A percentile compares a stretch with the other conserved stretches of the same genome.
Evolutionary conservation across 2,888 invertebrate species (phyloP).

Genomic region (Agrochola lychnidis): DNA sequence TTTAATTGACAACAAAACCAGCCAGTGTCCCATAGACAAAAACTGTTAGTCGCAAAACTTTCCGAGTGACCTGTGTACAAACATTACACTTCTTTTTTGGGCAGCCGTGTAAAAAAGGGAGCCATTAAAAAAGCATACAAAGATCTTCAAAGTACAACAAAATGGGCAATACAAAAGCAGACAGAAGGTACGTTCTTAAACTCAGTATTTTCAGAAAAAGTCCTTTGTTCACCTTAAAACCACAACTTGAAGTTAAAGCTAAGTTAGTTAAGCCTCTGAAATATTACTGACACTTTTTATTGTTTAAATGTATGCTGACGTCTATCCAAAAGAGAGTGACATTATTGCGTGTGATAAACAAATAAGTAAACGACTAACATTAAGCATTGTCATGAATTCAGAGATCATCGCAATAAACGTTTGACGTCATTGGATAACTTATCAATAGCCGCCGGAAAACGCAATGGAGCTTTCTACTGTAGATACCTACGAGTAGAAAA

Average conservation of each 20-base stretch:
- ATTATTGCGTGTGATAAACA: not conserved
- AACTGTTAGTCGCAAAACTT: too few species aligned
- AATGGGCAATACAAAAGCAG: not conserved
- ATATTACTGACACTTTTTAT: not conserved
- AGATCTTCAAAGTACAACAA: too few species aligned
- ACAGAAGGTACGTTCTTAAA: not conserved
- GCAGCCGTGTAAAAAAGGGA: too few species aligned
- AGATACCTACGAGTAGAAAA: not conserved
- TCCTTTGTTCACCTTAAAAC: not conserved
- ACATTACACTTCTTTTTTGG: too few species aligned
- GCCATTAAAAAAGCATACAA: too few species aligned
- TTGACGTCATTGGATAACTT: constrained; percentile 21
- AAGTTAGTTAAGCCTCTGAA: not conserved
- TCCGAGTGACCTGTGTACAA: too few species aligned
- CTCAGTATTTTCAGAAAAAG: not conserved
- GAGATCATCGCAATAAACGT: constrained; percentile 8
- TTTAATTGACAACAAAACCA: too few species aligned
- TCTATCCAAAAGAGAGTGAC: not conserved
- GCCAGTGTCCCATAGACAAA: too few species aligned
- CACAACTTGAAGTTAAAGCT: not conserved
- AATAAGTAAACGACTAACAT: not conserved
- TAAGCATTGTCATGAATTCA: not conserved
- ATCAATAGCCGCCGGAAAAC: not conserved
- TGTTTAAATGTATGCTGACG: not conserved
- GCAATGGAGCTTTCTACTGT: not conserved